These are phyloP conservation scores for Hipposideros larvatus DNA, from an alignment of 2,797 vertebrate genomes.

Conservation along the genomic window DNA sequence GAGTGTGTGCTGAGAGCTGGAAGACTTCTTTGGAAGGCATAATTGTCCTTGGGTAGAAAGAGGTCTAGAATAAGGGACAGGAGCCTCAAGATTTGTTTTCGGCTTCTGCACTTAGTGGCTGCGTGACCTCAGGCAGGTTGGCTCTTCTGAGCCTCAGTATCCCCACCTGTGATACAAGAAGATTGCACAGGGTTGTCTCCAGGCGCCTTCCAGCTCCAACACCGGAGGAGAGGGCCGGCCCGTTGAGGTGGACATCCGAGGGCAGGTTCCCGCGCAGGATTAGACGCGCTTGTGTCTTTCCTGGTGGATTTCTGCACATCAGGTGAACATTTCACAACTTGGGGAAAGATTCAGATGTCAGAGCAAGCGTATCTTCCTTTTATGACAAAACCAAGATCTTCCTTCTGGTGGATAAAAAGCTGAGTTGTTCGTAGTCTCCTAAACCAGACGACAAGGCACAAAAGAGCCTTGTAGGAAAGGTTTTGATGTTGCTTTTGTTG, in stretches of 20 bases:
- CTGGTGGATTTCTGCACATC: not conserved
- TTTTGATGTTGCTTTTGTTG: not conserved
- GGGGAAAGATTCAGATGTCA: not conserved
- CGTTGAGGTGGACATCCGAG: not conserved
- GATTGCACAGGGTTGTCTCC: not conserved
- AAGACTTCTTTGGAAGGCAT: not conserved
- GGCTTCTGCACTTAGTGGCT: not conserved
- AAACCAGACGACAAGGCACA: not conserved
- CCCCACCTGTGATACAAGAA: not conserved
- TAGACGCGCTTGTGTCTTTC: not conserved
- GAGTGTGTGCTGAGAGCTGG: not conserved
- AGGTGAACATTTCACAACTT: not conserved
- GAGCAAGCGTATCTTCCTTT: not conserved
- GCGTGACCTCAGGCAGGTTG: not conserved
- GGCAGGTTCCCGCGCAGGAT: not conserved
- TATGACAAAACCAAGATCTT: not conserved
- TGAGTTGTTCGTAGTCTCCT: not conserved
- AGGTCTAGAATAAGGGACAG: not conserved
- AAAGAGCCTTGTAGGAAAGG: rapidly evolving
- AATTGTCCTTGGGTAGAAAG: not conserved
- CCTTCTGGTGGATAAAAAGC: not conserved
- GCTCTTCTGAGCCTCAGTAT: not conserved
- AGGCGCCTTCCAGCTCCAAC: not conserved
- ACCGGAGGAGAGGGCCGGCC: not conserved
- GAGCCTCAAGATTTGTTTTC: not conserved